These are phyloP conservation scores for Clostera curtula DNA, from an alignment of 2,888 invertebrate genomes.

Conservation along the genomic window DNA sequence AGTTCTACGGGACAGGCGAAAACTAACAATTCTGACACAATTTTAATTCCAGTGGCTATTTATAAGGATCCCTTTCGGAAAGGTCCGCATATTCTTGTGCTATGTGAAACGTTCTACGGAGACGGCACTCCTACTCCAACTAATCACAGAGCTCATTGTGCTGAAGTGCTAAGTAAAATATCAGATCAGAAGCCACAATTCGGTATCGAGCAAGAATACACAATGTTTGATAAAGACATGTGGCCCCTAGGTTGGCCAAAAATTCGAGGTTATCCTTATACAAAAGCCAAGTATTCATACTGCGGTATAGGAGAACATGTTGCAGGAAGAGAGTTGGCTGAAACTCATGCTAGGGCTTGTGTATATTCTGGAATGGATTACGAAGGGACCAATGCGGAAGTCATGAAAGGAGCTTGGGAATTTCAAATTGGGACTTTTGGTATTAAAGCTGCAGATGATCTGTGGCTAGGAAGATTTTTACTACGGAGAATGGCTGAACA, in stretches of 20 bases:
- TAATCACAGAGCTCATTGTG: constrained; percentile 83
- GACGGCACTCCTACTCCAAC: constrained; percentile 83
- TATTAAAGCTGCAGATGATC: constrained; percentile 86
- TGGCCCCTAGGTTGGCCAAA: constrained; percentile 96
- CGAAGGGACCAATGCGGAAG: constrained; percentile 97
- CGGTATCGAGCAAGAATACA: constrained; percentile 94
- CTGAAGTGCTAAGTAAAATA: constrained; percentile 67
- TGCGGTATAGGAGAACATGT: constrained; percentile 97
- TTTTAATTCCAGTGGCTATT: constrained; percentile 90
- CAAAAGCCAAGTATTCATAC: constrained; percentile 88
- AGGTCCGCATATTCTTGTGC: constrained; percentile 88
- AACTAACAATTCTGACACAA: constrained; percentile 88
- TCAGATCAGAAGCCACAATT: constrained; percentile 86
- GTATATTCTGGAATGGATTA: constrained; percentile 94
- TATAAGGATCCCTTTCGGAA: constrained; percentile 93
- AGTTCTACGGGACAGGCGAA: constrained; percentile 94
- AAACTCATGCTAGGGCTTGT: constrained; percentile 89
- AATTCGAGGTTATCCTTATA: constrained; percentile 85
- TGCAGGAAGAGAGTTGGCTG: constrained; percentile 94
- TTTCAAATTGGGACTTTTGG: constrained; percentile 94
- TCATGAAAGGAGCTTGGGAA: constrained; percentile 97
- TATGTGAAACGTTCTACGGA: constrained; percentile 87
- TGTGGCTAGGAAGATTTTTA: constrained; percentile 91
- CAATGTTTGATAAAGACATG: constrained; percentile 86
- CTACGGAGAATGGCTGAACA: constrained; percentile 89